Evolutionary conservation across 2,113 vertebrate species (phyloP).

Genomic region (Rhipidura dahli): DNA sequence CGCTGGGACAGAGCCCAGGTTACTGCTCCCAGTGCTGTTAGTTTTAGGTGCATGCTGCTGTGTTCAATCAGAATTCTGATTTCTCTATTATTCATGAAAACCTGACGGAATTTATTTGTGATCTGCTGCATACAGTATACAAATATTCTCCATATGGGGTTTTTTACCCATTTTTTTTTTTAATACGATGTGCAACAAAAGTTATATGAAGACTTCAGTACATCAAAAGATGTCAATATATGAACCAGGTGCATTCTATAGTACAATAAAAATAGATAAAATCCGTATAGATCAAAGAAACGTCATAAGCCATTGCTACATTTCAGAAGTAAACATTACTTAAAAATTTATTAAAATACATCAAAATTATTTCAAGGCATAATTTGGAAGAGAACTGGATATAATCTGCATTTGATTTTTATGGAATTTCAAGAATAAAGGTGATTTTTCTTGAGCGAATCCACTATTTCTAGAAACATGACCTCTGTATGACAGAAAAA

Average conservation of each 20-base stretch:
- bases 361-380: constrained; percentile 46
- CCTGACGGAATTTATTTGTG: constrained; percentile 32
- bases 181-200: background rate
- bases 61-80: background rate
- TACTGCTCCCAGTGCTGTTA: background rate
- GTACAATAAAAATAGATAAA: constrained; percentile 50
- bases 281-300: constrained; percentile 59
- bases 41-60: background rate
- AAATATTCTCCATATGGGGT: constrained; percentile 37
- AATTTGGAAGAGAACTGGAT: constrained; percentile 25
- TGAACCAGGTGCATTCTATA: constrained; percentile 21
- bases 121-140: background rate
- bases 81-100: constrained; percentile 58
- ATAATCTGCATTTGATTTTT: constrained; percentile 13
- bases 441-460: background rate
- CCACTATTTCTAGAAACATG: background rate
- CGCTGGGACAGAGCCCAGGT: background rate
- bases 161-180: constrained; percentile 8
- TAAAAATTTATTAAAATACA: constrained; percentile 59
- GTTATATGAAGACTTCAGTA: constrained; percentile 31
- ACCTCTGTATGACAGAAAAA: background rate
- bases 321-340: constrained; percentile 55
- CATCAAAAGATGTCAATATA: constrained; percentile 63
- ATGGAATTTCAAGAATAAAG: background rate
- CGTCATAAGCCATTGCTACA: background rate